Conservation (phyloP, 1,140 invertebrate genomes). For the Cydia fagiglandana region DNA sequence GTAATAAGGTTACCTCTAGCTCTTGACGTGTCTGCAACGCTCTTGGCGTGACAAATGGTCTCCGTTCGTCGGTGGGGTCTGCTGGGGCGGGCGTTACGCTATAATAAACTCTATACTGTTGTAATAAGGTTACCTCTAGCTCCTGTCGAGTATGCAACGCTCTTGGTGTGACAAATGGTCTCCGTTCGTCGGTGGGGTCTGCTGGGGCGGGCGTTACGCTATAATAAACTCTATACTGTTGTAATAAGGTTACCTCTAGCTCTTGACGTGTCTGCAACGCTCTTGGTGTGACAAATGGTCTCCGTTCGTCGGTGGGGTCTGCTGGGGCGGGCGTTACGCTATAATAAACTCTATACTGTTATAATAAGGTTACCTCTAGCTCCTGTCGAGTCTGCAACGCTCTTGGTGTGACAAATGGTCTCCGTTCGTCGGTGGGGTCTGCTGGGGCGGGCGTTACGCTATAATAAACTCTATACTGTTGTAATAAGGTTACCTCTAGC, state of each 20-base stretch:
- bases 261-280: too few relatives aligned
- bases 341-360: background rate
- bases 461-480: conserved; percentile 35
- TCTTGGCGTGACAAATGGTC: too few relatives aligned
- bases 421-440: conserved; percentile 44
- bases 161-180: conserved; percentile 62
- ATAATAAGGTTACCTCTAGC: conserved; percentile 26
- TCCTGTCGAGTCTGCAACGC: conserved; percentile 41
- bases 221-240: conserved; percentile 35
- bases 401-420: conserved; percentile 62
- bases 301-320: too few relatives aligned
- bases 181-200: conserved; percentile 44
- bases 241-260: conserved; percentile 27
- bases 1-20: too few relatives aligned
- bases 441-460: conserved; percentile 81
- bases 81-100: too few relatives aligned
- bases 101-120: background rate
- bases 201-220: conserved; percentile 81
- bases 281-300: too few relatives aligned
- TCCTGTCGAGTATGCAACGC: conserved; percentile 41
- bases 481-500: conserved; percentile 27
- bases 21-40: too few relatives aligned
- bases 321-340: too few relatives aligned
- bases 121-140: conserved; percentile 26
- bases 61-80: too few relatives aligned